These are phyloP conservation scores for Sphaerophoria rueppellii DNA, from an alignment of 2,888 invertebrate species.

Conservation along the genomic window DNA sequence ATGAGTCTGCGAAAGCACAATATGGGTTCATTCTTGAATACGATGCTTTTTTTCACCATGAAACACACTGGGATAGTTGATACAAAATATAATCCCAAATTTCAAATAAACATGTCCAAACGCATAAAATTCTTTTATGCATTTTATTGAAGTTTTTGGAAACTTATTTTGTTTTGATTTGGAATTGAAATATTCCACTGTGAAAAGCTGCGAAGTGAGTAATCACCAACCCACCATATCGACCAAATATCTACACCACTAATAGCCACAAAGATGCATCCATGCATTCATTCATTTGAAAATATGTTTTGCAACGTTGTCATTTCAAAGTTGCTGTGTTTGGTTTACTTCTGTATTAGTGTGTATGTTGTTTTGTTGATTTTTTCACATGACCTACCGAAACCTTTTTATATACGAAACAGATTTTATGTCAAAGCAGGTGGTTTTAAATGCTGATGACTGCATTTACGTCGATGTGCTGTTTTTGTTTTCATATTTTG, in stretches of 20 bases:
- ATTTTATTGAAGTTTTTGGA: not conserved
- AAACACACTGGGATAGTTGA: no score
- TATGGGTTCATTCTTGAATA: no score
- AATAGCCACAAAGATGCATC: constrained; percentile 37
- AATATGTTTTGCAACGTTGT: constrained; percentile 64
- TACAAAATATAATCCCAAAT: no score
- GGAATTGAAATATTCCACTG: not conserved
- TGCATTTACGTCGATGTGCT: constrained; percentile 29
- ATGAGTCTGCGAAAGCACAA: constrained; percentile 32
- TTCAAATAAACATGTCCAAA: no score
- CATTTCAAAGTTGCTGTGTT: constrained; percentile 43
- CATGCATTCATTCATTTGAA: constrained; percentile 55
- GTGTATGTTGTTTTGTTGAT: constrained; percentile 25
- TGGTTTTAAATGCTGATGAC: constrained; percentile 35
- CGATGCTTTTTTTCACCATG: not conserved
- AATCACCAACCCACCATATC: not conserved
- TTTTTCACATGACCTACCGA: constrained; percentile 49
- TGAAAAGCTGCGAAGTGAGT: not conserved
- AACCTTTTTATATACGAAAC: constrained; percentile 17
- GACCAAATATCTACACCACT: constrained; percentile 37
- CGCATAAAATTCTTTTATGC: no score
- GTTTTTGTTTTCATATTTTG: not conserved
- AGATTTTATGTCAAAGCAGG: constrained; percentile 32
- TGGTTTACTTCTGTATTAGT: constrained; percentile 9
- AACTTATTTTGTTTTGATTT: not conserved